Evolutionary conservation across 2,113 vertebrate species (phyloP).

Genomic region (Oreochromis spilurus): DNA sequence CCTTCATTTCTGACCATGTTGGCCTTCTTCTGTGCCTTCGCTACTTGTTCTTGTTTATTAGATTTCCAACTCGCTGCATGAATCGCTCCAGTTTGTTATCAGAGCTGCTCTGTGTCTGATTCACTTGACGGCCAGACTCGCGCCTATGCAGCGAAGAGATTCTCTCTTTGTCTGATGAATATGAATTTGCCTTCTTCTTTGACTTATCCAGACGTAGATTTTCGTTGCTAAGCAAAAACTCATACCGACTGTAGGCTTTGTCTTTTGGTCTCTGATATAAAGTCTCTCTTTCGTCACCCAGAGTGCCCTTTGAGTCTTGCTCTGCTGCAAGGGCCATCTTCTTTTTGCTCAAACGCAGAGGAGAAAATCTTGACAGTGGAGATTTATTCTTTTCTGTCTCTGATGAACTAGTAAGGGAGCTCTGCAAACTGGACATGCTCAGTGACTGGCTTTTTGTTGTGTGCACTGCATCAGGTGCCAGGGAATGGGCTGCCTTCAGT

Average conservation of each 20-base stretch:
- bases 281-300: background rate
- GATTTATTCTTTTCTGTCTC: slow-evolving; percentile 27
- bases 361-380: slow-evolving; percentile 3
- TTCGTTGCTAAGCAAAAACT: slow-evolving; percentile 74
- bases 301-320: background rate
- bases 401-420: background rate
- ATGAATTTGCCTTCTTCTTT: background rate
- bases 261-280: background rate
- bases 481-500: background rate
- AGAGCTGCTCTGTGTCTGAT: slow-evolving; percentile 62
- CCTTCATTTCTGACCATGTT: background rate
- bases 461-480: background rate
- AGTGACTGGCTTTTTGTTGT: background rate
- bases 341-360: slow-evolving; percentile 40
- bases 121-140: slow-evolving; percentile 44
- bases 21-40: background rate
- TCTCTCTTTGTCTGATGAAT: slow-evolving; percentile 64
- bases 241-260: slow-evolving; percentile 80
- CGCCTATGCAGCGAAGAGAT: slow-evolving; percentile 46
- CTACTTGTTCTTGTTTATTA: slow-evolving; percentile 84
- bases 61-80: slow-evolving; percentile 84
- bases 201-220: slow-evolving; percentile 35
- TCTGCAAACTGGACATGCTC: background rate
- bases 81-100: slow-evolving; percentile 86
- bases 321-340: background rate